Evolutionary conservation across 2,888 invertebrate genomes (phyloP).

Genomic region (Sinhomidia bicolor): DNA sequence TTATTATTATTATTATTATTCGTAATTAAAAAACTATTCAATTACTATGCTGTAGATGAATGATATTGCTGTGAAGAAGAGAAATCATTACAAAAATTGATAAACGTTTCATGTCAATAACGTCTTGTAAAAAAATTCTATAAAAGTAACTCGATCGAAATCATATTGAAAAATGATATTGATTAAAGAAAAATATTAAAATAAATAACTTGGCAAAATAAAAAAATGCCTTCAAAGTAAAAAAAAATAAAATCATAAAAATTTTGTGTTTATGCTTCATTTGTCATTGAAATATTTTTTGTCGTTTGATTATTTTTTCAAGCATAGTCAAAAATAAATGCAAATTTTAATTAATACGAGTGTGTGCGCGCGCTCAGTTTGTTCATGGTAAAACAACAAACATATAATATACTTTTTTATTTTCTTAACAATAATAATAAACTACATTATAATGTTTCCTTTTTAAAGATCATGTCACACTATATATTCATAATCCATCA

Average conservation of each 20-base stretch:
- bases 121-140: too few species aligned
- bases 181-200: neutral
- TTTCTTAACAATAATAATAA: neutral
- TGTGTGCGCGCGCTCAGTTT: neutral
- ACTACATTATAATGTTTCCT: neutral
- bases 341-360: neutral
- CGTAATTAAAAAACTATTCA: constrained; percentile 3
- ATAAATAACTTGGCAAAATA: neutral
- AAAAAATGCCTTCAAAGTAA: neutral
- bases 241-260: too few species aligned
- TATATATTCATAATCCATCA: neutral
- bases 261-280: neutral
- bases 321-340: too few species aligned
- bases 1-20: too few species aligned
- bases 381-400: constrained; percentile 13
- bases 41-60: neutral
- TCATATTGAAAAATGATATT: neutral
- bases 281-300: neutral
- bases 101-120: too few species aligned
- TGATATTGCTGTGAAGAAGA: too few species aligned
- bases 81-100: too few species aligned
- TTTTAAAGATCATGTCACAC: constrained; percentile 23
- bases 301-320: neutral
- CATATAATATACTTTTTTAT: constrained; percentile 36
- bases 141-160: neutral